Percentiles rank a stretch among this genome's conserved stretches.
Evolutionary conservation across 2,888 invertebrate genomes (phyloP).

Genomic region (Carcina quercana): DNA sequence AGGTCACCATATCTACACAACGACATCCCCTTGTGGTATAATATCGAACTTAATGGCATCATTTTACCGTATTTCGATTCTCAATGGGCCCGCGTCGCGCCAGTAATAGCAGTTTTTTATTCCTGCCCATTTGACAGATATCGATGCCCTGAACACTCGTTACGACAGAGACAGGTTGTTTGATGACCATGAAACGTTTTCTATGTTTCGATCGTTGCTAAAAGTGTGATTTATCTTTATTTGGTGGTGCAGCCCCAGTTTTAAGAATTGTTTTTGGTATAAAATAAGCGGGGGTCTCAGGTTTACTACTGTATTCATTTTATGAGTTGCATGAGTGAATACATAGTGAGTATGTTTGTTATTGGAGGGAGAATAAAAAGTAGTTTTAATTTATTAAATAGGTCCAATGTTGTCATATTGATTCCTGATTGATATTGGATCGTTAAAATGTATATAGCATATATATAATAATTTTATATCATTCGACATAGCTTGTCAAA

Average conservation of each 20-base stretch:
- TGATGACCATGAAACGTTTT: conserved; percentile 48
- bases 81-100: conserved; percentile 39
- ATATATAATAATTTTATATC: no score
- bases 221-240: conserved; percentile 49
- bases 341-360: no score
- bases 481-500: no score
- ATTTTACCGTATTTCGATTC: conserved; percentile 52
- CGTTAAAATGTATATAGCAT: no score
- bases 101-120: conserved; percentile 38
- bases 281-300: no score
- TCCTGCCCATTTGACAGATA: conserved; percentile 51
- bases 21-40: conserved; percentile 49
- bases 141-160: conserved; percentile 33
- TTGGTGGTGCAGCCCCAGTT: conserved; percentile 3
- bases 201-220: conserved; percentile 46
- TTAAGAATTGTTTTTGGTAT: no score
- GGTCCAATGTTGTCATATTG: no score
- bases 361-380: no score
- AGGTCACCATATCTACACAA: conserved; percentile 21
- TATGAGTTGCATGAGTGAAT: no score
- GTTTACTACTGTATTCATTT: no score
- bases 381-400: no score
- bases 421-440: no score
- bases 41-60: conserved; percentile 64
- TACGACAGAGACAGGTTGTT: conserved; percentile 27